Base-by-base conservation (phyloP, 2,888 invertebrate genomes). In the Agelastica alni region DNA sequence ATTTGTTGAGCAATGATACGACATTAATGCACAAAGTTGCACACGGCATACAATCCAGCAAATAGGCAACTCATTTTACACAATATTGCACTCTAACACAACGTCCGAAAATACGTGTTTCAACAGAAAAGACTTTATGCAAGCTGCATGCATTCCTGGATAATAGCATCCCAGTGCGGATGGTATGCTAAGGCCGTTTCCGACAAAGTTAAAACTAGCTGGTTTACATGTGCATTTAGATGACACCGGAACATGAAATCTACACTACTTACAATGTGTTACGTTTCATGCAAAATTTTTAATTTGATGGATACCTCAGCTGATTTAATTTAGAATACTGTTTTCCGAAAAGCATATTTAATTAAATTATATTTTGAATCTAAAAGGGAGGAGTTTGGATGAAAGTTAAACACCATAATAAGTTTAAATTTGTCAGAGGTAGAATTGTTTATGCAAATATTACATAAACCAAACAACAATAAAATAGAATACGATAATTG, bases 1-100 rank as follows among this genome's bases (percentile, higher is more conserved):
- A 63, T 64, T 63, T 61, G 61, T 63, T 63, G 51, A 43, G 56
- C 55, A 55, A 65, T 65, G 58, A 63, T 61, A 53, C 49, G 63
- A 61, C 64, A 57, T 60, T 62, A 61, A 60, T 60, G 61, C 61
- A 56, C 47, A 47, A 53, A 56, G 52, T 47, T 54, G 46, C 32
- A 46, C 41, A 45, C 45, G 47, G 37, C 26, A 36, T 36, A 36
- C 26, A 45, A 30, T 37, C 39, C 28, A 32, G 13, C 44, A 17
- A 44, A 18, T 10, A 39, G 30, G 48, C 34, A 22, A 22, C 41
- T 32, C 42, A 48, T 55, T 60, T 46, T 41, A 53, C 47, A 51
- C 51, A 45, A 56, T 47, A 56, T 47, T 56, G 47, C 56, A 56
- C 56, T 56, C 36, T 47, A 42, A 43, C 47, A 42, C 41, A 42